These are phyloP conservation scores for Orussus abietinus DNA, from an alignment of 1,140 invertebrate genomes.

Conservation along the genomic window DNA sequence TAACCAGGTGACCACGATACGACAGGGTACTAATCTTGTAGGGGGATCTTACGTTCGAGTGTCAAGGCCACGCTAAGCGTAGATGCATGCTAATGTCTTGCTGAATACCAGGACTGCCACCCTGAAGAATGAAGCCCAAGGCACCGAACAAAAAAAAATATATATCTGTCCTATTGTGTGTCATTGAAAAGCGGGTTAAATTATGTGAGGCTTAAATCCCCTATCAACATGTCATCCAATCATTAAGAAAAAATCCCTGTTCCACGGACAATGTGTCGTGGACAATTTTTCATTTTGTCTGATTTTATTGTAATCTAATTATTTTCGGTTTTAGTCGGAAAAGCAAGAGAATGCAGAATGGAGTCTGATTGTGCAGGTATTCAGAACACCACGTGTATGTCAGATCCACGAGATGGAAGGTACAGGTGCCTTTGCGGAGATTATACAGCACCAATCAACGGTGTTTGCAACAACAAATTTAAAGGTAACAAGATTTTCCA, in stretches of 20 bases:
- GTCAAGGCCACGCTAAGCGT: slow-evolving; percentile 27
- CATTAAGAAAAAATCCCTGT: too few species aligned
- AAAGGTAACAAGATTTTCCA: slow-evolving; percentile 45
- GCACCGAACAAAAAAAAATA: too few species aligned
- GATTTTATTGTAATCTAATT: too few species aligned
- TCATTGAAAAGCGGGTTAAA: background rate
- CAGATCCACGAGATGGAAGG: slow-evolving; percentile 57
- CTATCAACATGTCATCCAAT: slow-evolving; percentile 1
- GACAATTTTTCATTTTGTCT: slow-evolving; percentile 10
- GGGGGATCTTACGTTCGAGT: slow-evolving; percentile 21
- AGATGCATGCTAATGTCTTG: slow-evolving; percentile 30
- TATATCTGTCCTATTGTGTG: background rate
- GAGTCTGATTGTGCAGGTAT: slow-evolving; percentile 62
- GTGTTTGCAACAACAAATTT: slow-evolving; percentile 58
- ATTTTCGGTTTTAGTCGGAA: slow-evolving; percentile 39
- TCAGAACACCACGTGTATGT: slow-evolving; percentile 62
- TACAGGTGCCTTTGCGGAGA: slow-evolving; percentile 65
- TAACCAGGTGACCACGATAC: too few species aligned
- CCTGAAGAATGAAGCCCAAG: slow-evolving; percentile 3
- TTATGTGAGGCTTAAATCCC: background rate
- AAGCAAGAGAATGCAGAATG: slow-evolving; percentile 59
- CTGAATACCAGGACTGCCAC: slow-evolving; percentile 26
- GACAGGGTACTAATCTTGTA: slow-evolving; percentile 34
- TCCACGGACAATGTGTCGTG: too few species aligned
- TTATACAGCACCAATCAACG: slow-evolving; percentile 60